phyloP scores from a whole-genome alignment of 2,888 invertebrate genomes.

The Noctua comes region DNA sequence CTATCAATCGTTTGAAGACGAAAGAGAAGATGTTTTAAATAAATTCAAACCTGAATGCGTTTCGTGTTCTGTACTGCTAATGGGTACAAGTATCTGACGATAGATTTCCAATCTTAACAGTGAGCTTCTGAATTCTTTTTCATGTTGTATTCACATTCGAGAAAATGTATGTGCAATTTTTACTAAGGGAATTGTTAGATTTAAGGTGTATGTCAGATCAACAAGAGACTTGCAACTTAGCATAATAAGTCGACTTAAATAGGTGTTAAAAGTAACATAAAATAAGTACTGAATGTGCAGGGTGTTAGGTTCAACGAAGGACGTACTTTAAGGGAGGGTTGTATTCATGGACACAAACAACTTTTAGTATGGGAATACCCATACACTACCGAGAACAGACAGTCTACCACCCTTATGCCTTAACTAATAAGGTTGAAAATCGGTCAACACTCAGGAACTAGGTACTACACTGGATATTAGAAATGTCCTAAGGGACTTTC shows the following conservation, averaged over 20 bases:
- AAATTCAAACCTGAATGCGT: neutral
- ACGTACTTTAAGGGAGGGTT: neutral
- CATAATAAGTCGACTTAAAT: constrained; percentile 22
- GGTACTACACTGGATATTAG: neutral
- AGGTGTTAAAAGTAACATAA: constrained; percentile 1
- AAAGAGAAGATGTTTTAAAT: neutral
- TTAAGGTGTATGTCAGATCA: constrained; percentile 45
- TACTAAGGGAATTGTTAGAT: constrained; percentile 48
- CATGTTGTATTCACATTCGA: constrained; percentile 4
- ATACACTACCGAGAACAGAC: too few species aligned
- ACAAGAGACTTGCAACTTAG: constrained; percentile 31
- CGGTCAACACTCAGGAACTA: too few species aligned
- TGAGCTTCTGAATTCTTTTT: constrained; percentile 18
- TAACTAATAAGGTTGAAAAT: too few species aligned
- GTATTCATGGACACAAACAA: neutral
- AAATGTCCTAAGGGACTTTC: neutral
- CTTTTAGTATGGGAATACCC: neutral
- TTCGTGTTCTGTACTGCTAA: neutral
- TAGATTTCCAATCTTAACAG: constrained; percentile 16
- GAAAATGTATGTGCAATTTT: constrained; percentile 41
- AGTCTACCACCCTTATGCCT: too few species aligned
- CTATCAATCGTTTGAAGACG: neutral
- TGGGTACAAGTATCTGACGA: constrained; percentile 30
- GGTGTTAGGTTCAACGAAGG: neutral
- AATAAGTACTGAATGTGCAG: neutral